Evolutionary conservation across 2,888 invertebrate genomes (phyloP), one percentile per base, ranked within the genome.

Genomic region (Drosophila colorata): DNA sequence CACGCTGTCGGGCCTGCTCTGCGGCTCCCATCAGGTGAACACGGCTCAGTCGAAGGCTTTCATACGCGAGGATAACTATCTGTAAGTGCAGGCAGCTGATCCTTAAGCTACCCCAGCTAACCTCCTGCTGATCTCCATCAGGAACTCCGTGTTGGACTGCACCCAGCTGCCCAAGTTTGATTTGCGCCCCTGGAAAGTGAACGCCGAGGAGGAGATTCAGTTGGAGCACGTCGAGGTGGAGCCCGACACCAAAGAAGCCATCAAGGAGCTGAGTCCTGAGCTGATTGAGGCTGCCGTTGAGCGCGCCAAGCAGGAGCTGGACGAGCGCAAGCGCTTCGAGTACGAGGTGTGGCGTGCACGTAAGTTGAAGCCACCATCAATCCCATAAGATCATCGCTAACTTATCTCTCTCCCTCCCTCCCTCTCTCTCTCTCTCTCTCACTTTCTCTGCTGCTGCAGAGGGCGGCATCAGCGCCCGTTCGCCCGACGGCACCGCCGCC

Each of bases 11-110:
- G 96, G 97, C 2, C 92, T 97, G 4, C 92, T 98, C 8, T 98
- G 98, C 86, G 95, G 95, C 9, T 95, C 96, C 1, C 95, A 95
- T 51, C 93, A 94, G 33, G 93, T 97, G 7, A 92, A 93, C 9
- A 94, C 94, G 63, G 94, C 97, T n/a, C 98, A 98, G 90, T 96
- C 97, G 0, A 96, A 95, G 90, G 96, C 96, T 0, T 97, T 98
- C 88, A 95, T 98, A 25, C 95, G 95, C 73, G 95, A 96, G 86
- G 97, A 98, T 92, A 95, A 96, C 25, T 98, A 95, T 90, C 92
- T 98, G 95, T 97, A 94, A 94, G 96, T 69, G 4, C 4, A 33
- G 60, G 2, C 2, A n/a, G 5, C 11, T 0, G 1, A 1, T 4
- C 6, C 3, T 0, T 1, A 0, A 1, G 0, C 4, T 13, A 1